A percentile compares a stretch with the other conserved stretches of the same genome.
phyloP scores from a whole-genome alignment of 2,888 invertebrate species.

The Diarsia brunnea region DNA sequence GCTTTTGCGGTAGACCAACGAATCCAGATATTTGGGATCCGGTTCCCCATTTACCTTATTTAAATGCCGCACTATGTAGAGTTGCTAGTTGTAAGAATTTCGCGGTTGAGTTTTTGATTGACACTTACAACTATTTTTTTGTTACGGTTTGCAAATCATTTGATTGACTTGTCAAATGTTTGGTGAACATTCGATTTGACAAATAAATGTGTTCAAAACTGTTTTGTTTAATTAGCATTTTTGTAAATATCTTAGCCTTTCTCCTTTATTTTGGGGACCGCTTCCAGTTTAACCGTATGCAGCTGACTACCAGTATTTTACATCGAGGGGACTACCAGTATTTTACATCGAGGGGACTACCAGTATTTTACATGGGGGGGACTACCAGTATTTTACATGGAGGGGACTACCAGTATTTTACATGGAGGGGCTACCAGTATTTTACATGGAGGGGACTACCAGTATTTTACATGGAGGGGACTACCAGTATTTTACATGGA shows the following conservation, averaged over 20 bases:
- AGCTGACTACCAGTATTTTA: neutral
- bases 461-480: neutral
- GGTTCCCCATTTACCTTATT: slow-evolving; percentile 55
- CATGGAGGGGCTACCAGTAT: no score
- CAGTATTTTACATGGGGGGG: no score
- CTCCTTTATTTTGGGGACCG: neutral
- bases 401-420: no score
- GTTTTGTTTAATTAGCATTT: neutral
- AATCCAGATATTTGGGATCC: slow-evolving; percentile 56
- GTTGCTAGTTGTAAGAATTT: slow-evolving; percentile 8
- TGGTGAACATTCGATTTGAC: neutral
- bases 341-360: neutral
- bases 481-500: neutral
- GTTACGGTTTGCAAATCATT: neutral
- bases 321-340: neutral
- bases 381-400: neutral
- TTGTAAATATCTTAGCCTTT: neutral
- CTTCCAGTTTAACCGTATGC: neutral
- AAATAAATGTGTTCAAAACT: neutral
- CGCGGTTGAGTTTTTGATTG: slow-evolving; percentile 7
- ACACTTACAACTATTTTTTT: no score
- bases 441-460: neutral
- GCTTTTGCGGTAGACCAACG: slow-evolving; percentile 59
- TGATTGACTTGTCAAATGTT: neutral
- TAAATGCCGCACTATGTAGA: slow-evolving; percentile 50